Base-by-base conservation (phyloP, 2,888 invertebrate species). In the Stenchaetothrips biformis region DNA sequence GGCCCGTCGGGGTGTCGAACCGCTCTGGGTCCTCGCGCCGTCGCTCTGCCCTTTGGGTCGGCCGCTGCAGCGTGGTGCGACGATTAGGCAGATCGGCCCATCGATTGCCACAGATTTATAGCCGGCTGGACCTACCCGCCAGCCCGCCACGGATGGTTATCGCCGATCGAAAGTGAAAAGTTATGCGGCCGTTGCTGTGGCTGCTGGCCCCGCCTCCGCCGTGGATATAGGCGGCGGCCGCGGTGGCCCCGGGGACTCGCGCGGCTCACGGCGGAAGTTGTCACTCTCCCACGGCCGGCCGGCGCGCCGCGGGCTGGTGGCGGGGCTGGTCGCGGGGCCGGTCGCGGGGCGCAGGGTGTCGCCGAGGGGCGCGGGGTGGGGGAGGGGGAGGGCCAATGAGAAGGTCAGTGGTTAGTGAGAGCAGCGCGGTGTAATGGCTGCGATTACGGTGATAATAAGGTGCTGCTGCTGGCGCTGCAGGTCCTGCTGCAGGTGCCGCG, bases 171-270 rank as follows among this genome's bases (percentile, higher is more conserved):
- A 74, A 74, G 67, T 74, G 67, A 74, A 74, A 74, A 74, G 67
- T 74, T 74, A 74, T 74, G 67, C 25, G 67, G 9, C 7, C 67
- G 67, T 8, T 25, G 67, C 67, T 25, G 67, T 25, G 67, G 67
- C 67, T 21, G 11, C 53, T 21, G 11, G 77, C 21, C 18, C 59
- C 79, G 21, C 80, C 77, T n/a, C 78, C 79, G 82, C 82, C 81
- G 79, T 49, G 79, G 48, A 48, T 37, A 37, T 37, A 37, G 37
- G 48, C 11, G 78, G 79, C 9, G 53, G 53, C 13, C 53, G 6
- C 2, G 53, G 53, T 16, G 6, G 53, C 37, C 37, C 37, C 37
- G 37, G 37, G 37, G 37, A 37, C 37, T 37, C 37, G 37, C 37
- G 37, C 37, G 37, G 37, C 37, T 1, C 37, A 4, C 67, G 67